Percentiles rank a stretch among this genome's conserved stretches.
phyloP scores from a whole-genome alignment of 35 echinoderm and acorn worm species.

The Apostichopus japonicus region DNA sequence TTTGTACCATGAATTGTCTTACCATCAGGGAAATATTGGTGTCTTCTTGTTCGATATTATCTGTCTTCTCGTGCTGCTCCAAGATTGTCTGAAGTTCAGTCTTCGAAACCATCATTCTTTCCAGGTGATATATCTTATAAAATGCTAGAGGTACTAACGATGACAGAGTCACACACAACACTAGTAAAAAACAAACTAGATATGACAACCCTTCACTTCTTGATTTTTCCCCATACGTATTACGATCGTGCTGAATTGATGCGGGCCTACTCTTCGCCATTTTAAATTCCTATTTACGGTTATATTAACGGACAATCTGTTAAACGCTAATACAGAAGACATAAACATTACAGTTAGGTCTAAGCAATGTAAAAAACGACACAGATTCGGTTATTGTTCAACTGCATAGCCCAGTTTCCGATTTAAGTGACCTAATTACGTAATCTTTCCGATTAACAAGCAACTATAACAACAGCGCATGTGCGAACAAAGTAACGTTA shows the following conservation, averaged over 20 bases:
- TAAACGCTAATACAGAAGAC: no score
- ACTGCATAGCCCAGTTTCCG: background rate
- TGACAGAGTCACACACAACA: background rate
- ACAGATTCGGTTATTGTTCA: background rate
- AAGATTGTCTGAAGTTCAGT: background rate
- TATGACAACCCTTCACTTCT: background rate
- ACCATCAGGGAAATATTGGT: background rate
- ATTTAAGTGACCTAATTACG: background rate
- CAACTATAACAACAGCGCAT: no score
- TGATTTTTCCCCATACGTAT: background rate
- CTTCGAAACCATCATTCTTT: background rate
- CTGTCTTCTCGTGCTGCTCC: background rate
- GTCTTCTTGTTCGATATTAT: background rate
- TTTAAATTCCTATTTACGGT: background rate
- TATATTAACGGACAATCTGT: no score
- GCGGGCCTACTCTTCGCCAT: background rate
- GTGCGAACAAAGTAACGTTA: no score
- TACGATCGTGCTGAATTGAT: background rate
- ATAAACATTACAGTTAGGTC: background rate
- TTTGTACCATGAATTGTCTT: no score
- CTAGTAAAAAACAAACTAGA: background rate
- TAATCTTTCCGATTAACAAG: background rate
- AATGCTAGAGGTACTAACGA: background rate
- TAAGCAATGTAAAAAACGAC: background rate
- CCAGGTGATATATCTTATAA: background rate